Base-by-base conservation (phyloP, 2,113 vertebrate species). In the Vulpes vulpes region DNA sequence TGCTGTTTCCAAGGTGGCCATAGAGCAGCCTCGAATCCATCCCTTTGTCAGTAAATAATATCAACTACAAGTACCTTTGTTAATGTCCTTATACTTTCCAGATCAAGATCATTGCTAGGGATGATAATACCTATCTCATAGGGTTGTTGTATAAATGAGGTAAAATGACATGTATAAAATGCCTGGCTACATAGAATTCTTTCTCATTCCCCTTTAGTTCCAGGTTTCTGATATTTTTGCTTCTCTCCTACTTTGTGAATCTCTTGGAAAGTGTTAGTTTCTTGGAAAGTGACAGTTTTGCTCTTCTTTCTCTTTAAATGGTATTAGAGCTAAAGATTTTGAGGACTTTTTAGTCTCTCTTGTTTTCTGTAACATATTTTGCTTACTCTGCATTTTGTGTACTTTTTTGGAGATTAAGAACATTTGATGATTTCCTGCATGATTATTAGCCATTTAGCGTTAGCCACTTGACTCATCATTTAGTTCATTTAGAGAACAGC, bases 231-330 rank as follows among this genome's bases (percentile, higher is more conserved):
- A 35, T 25, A 53, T 65, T 73, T 97, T 96, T 83, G 64, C 27
- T 62, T 97, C 79, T 76, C 30, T 82, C 85, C 88, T 95, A 93
- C 91, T 93, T 69, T 71, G 49, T 59, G 35, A 74, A 20, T 85
- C 22, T 95, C n/a, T 94, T 92, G 12, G 27, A 92, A 96, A 43
- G 38, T 62, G n/a, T 43, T 43, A 43, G 43, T 43, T 43, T 95
- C n/a, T 94, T 92, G 12, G 27, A 92, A 96, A 43, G 38, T 62
- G n/a, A 30, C 55, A 49, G 30, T 94, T 60, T 92, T 71, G 16
- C 69, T 91, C 91, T 51, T 55, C 95, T 96, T 95, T 84, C 55
- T 97, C 80, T 98, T 89, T 97, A 25, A 95, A 76, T 76, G 49
- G 16, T 53, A 14, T 95, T 73, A 64, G 19, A 89, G 76, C 88